Percentiles rank a stretch among this genome's conserved stretches.
phyloP scores from a whole-genome alignment of 2,113 vertebrate genomes.

The Symphodus melops region DNA sequence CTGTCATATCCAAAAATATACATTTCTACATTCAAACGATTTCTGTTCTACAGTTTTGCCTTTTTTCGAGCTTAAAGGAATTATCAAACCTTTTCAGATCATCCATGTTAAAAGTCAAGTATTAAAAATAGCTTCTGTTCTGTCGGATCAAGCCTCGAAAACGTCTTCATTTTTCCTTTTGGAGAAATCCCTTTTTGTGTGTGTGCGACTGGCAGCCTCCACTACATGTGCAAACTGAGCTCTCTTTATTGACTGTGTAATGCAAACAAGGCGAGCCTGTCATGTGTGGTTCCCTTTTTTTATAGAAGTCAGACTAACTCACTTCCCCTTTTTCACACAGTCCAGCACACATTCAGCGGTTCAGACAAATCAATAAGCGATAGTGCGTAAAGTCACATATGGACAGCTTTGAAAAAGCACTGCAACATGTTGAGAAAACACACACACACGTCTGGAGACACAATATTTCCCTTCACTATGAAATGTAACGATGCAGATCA shows the following conservation, averaged over 20 bases:
- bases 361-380: constrained; percentile 61
- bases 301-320: background rate
- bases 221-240: constrained; percentile 54
- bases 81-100: constrained; percentile 15
- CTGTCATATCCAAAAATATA: constrained; percentile 52
- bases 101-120: constrained; percentile 2
- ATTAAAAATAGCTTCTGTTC: constrained; percentile 21
- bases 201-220: constrained; percentile 14
- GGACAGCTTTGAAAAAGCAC: constrained; percentile 44
- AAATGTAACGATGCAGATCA: constrained; percentile 37
- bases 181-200: constrained; percentile 4
- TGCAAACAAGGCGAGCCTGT: background rate
- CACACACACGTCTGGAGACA: constrained; percentile 17
- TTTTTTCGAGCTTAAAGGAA: constrained; percentile 9
- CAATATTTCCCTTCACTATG: constrained; percentile 37
- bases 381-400: constrained; percentile 36
- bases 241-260: constrained; percentile 40
- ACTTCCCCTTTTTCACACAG: constrained; percentile 44
- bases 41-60: constrained; percentile 15
- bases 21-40: constrained; percentile 54
- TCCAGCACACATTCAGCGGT: constrained; percentile 22
- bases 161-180: background rate
- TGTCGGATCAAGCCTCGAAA: constrained; percentile 14
- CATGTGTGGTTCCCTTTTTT: constrained; percentile 37
- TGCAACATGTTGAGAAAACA: constrained; percentile 42